Evolutionary conservation across 2,113 vertebrate species (phyloP), one percentile per base, ranked within the genome.

Genomic region (Atractosteus spatula): DNA sequence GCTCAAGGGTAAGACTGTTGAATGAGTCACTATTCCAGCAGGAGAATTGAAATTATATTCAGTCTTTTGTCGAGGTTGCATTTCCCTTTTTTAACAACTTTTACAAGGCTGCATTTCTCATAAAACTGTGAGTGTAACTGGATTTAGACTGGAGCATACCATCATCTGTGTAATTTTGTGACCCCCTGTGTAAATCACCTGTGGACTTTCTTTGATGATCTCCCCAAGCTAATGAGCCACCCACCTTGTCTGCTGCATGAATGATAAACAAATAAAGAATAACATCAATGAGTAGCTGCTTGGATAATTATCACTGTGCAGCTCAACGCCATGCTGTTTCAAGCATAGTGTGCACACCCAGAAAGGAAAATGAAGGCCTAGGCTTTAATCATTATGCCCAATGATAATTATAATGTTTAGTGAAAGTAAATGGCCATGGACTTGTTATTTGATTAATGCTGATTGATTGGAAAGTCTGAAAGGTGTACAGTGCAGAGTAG

Each of bases 341-440:
- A 41, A 41, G 62, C 41, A 65, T 41, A 5, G 17, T 4, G 62
- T 65, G 41, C 13, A 2, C 62, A 41, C 10, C 62, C 17, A 16
- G 51, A 8, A 5, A 8, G 55, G 62, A 8, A 55, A 55, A 43
- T 41, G 16, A 42, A 56, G 14, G 13, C 29, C 63, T 63, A 41
- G 29, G 17, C 14, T 29, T 62, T 62, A 4, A 67, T 55, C 7
- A n/a, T 47, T 44, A 11, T n/a, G 41, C 43, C 16, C 29, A 65
- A 65, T 65, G 62, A 65, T 65, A 65, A 41, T 65, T 51, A 51
- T 51, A 51, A 51, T 10, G 12, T 65, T 65, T 3, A 65, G 62
- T 65, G n/a, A 6, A 65, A 65, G 62, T 41, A 51, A 65, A 65
- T 65, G 62, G 3, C n/a, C 41, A 65, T 65, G 62, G 41, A 65